Evolutionary conservation across 2,797 vertebrate species (phyloP).

Genomic region (Heterohyrax brucei): DNA sequence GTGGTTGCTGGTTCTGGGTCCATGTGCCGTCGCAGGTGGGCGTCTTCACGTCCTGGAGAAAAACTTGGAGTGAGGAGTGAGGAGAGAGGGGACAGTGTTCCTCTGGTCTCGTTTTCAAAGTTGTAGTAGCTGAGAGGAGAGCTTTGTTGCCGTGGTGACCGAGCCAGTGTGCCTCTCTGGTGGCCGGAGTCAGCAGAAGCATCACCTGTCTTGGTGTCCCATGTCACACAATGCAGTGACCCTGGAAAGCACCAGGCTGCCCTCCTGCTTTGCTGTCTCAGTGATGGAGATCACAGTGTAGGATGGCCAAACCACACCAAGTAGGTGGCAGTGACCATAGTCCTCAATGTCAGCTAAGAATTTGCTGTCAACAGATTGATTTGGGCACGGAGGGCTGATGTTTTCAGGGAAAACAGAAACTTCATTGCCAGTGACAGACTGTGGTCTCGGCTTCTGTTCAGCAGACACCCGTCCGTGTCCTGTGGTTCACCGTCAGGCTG

Average conservation of each 20-base stretch:
- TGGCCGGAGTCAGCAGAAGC: no score
- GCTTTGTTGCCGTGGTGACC: neutral
- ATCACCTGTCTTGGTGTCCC: no score
- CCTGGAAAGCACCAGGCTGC: neutral
- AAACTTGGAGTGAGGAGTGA: neutral
- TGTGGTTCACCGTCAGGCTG: no score
- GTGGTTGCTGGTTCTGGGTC: neutral
- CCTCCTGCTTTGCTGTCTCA: neutral
- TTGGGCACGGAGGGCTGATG: conserved; percentile 9
- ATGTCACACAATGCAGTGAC: neutral
- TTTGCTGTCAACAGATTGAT: conserved; percentile 1
- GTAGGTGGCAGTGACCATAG: neutral
- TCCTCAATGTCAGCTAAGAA: neutral
- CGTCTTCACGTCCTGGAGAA: conserved; percentile 52
- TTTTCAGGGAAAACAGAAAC: conserved; percentile 55
- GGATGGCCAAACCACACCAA: neutral
- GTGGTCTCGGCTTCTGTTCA: conserved; percentile 18
- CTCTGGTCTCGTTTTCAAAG: neutral
- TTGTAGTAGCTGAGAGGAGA: neutral
- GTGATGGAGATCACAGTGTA: neutral
- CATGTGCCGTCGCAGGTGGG: conserved; percentile 1
- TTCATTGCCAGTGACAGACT: conserved; percentile 40
- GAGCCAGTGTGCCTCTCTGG: no score
- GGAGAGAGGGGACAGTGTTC: neutral
- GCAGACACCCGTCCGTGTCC: neutral